These are phyloP conservation scores for Macrosteles quadrilineatus DNA, from an alignment of 1,140 invertebrate species.

Conservation along the genomic window DNA sequence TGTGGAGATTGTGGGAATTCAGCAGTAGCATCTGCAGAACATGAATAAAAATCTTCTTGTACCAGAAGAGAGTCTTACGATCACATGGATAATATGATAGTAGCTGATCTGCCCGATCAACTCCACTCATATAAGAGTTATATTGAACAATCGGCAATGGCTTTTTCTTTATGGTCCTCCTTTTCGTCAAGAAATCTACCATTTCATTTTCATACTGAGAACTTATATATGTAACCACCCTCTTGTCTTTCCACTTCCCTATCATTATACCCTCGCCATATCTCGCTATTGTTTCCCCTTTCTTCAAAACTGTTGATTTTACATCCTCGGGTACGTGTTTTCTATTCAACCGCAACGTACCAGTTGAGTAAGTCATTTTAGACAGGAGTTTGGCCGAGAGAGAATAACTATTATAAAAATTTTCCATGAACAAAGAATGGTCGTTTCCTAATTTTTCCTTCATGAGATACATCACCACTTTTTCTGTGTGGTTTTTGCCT, in stretches of 20 bases:
- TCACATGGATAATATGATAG: background rate
- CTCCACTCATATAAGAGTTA: background rate
- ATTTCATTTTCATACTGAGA: too few species aligned
- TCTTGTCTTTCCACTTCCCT: conserved; percentile 51
- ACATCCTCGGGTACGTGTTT: conserved; percentile 48
- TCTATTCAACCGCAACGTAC: conserved; percentile 50
- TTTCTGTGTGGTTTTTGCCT: conserved; percentile 21
- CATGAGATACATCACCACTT: conserved; percentile 33
- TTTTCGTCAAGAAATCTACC: conserved; percentile 18
- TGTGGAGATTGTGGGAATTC: background rate
- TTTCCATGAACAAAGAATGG: conserved; percentile 36
- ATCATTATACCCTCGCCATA: conserved; percentile 50
- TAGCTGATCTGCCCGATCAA: conserved; percentile 6
- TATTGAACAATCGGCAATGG: background rate
- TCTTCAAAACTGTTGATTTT: conserved; percentile 47
- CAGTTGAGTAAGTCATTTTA: conserved; percentile 52
- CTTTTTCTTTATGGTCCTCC: background rate
- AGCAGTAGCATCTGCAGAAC: background rate
- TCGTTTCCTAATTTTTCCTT: conserved; percentile 28
- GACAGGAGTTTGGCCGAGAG: conserved; percentile 49
- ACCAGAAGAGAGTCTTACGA: background rate
- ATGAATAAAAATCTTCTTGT: conserved; percentile 3
- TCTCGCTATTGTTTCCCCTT: conserved; percentile 44
- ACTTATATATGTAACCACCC: conserved; percentile 40
- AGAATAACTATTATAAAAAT: conserved; percentile 50